These are phyloP conservation scores for Gryon sp. DNA, from an alignment of 1,140 invertebrate genomes.

Conservation along the genomic window DNA sequence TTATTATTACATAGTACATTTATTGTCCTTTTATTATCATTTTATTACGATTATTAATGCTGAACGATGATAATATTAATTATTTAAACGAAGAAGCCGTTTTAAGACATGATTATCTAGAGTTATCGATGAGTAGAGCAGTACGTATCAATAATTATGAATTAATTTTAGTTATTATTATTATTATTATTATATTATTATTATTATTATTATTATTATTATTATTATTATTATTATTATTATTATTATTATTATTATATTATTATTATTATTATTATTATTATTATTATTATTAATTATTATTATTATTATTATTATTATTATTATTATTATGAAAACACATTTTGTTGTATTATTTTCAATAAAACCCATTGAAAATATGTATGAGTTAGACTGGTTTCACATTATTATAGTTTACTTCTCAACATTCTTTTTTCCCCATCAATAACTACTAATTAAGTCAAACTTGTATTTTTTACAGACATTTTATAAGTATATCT, in stretches of 20 bases:
- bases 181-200: constrained; percentile 64
- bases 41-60: constrained; percentile 72
- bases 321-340: constrained; percentile 77
- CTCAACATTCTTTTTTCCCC: constrained; percentile 1
- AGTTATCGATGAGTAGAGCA: constrained; percentile 75
- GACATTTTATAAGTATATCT: too few relatives aligned
- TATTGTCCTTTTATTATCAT: constrained; percentile 75
- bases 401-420: constrained; percentile 44
- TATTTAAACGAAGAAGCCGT: constrained; percentile 75
- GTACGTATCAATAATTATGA: constrained; percentile 78
- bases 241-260: constrained; percentile 63
- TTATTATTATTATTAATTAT: constrained; percentile 75
- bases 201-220: constrained; percentile 73
- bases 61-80: constrained; percentile 72
- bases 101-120: constrained; percentile 78
- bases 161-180: constrained; percentile 77
- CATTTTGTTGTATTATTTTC: constrained; percentile 81
- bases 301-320: constrained; percentile 61
- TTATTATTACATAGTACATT: constrained; percentile 74
- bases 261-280: constrained; percentile 71
- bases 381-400: constrained; percentile 70
- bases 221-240: constrained; percentile 66
- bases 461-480: neutral
- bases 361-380: constrained; percentile 80
- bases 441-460: neutral